Conservation (phyloP, 1,140 invertebrate species). For the Leptonema lineaticorne region DNA sequence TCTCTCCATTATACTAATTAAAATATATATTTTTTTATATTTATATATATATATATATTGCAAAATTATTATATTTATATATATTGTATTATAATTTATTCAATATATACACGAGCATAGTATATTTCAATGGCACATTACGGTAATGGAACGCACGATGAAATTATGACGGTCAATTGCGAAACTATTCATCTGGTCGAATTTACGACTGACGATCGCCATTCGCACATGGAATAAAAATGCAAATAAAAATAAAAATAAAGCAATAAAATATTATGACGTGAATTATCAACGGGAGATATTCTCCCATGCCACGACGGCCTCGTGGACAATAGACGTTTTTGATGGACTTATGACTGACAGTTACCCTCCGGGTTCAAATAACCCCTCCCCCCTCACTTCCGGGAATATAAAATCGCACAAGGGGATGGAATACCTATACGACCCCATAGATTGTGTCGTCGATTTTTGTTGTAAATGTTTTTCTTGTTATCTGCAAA, state of each 20-base stretch:
- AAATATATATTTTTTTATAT: no score
- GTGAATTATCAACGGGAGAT: slow-evolving; percentile 29
- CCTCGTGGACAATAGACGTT: slow-evolving; percentile 33
- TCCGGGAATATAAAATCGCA: slow-evolving; percentile 12
- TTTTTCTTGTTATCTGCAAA: neutral
- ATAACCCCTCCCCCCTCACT: slow-evolving; percentile 25
- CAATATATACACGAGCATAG: neutral
- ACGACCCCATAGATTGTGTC: neutral
- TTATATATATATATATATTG: no score
- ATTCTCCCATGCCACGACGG: slow-evolving; percentile 27
- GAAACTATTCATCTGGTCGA: slow-evolving; percentile 30
- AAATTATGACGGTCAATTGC: neutral
- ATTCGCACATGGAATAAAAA: slow-evolving; percentile 39
- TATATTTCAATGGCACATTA: neutral
- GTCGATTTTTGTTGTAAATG: no score
- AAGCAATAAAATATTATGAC: slow-evolving; percentile 43
- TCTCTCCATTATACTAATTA: no score
- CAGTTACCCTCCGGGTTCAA: slow-evolving; percentile 25
- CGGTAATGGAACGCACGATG: neutral
- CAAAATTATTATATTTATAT: no score
- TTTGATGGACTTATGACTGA: slow-evolving; percentile 41
- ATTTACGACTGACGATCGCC: slow-evolving; percentile 38
- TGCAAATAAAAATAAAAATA: slow-evolving; percentile 43
- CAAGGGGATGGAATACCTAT: neutral
- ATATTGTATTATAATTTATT: no score